Evolutionary conservation across 2,888 invertebrate species (phyloP), one percentile per base, ranked within the genome.

Genomic region (Hermodice carunculata): DNA sequence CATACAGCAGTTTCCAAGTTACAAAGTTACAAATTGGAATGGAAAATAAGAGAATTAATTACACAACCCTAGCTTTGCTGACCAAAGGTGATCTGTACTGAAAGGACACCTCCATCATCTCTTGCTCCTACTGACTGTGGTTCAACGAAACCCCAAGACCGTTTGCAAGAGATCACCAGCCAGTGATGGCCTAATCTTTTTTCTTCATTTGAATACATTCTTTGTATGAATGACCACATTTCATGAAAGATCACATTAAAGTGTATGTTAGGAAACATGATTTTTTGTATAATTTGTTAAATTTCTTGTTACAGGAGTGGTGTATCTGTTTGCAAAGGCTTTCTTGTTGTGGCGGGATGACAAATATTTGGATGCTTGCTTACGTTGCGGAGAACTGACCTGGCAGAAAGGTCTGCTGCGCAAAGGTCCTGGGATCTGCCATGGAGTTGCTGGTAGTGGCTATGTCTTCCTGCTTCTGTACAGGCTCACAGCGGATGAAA

Each of bases 401-500:
- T 96, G 96, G 96, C 86, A 89, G 24, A 92, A 91, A 80, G 96
- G 96, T 0, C 87, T 96, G 32, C 87, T 96, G 37, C 90, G 89
- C 71, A 96, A 96, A 85, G 95, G 96, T 0, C 94, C 95, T 8
- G 94, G 95, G 0, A 91, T 96, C 66, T 96, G 95, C 81, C 95
- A 96, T 79, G 96, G 96, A 3, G 77, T 84, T 0, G 81, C 83
- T 34, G 84, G 85, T 28, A 82, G 78, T 74, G 84, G 82, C 59
- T 84, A 83, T 59, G 84, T 81, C 17, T 83, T 82, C 75, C 73
- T 85, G 5, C 70, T 94, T 0, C 86, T 95, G 8, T 91, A 93
- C 79, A 89, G 94, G 69, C 86, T 95, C 58, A 94, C 94, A 14
- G 88, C 89, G 8, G 90, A 94, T 70, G 82, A 87, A 5, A 91